Conservation (phyloP, 2,888 invertebrate genomes). For the Geotrupes spiniger region DNA sequence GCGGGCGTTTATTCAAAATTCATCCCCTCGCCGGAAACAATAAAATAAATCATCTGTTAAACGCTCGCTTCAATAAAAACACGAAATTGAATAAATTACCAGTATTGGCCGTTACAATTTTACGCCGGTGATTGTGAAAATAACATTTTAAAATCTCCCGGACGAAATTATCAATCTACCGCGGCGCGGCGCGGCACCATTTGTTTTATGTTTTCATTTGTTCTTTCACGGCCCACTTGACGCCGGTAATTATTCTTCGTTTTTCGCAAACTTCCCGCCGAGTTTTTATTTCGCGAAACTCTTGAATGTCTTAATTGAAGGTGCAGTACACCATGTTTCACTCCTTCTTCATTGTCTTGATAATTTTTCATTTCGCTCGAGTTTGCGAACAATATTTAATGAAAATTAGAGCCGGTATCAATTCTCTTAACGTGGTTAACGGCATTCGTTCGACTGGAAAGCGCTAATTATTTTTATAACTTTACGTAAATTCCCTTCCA, state of each 20-base stretch:
- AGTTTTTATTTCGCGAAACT: constrained; percentile 4
- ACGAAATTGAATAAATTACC: constrained; percentile 46
- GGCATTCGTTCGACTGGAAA: constrained; percentile 38
- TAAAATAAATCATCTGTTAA: constrained; percentile 45
- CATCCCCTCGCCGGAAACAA: constrained; percentile 31
- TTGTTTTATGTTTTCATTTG: constrained; percentile 51
- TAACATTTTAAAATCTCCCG: constrained; percentile 40
- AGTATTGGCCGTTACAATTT: constrained; percentile 45
- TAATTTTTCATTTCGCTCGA: constrained; percentile 48
- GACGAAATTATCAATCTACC: constrained; percentile 32
- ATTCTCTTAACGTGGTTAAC: constrained; percentile 36
- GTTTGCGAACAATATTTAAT: constrained; percentile 45
- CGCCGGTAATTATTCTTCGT: constrained; percentile 48
- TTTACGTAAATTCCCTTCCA: constrained; percentile 20
- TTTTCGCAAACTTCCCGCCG: constrained; percentile 9
- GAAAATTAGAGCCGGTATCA: constrained; percentile 47
- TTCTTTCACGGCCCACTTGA: constrained; percentile 47
- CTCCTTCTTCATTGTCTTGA: constrained; percentile 45
- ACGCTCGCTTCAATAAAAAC: constrained; percentile 41
- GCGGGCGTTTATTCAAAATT: constrained; percentile 34
- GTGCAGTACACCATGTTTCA: constrained; percentile 48
- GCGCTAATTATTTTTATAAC: constrained; percentile 44
- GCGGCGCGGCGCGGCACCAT: constrained; percentile 41
- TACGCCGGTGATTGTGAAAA: constrained; percentile 41
- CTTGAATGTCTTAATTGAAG: constrained; percentile 44